Base-by-base conservation (phyloP, 1,140 invertebrate genomes). In the Armadillidium nasatum region DNA sequence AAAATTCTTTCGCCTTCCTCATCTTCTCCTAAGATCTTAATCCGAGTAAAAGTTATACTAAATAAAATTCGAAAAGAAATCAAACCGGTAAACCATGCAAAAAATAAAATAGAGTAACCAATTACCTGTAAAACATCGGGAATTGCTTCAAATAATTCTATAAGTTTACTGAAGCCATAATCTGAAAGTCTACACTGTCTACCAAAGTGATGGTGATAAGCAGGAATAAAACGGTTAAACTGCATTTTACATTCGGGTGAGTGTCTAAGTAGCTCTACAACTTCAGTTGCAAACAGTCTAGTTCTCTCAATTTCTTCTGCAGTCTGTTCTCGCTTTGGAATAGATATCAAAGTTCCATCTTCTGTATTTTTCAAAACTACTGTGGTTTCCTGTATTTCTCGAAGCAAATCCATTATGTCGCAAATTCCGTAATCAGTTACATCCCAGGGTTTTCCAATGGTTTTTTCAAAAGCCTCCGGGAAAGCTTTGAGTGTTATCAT, bases 191-290 rank as follows among this genome's bases (percentile, higher is more conserved):
- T 90, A 83, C 95, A 94, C 84, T 98, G 96, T 79, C 92, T 89
- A 4, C 93, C 93, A 84, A 95, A 98, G 84, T 97, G 94, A 82
- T 96, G 94, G 86, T 98, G 96, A 87, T 97, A 98, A 0, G 93
- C 90, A 11, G 95, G 94, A 33, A 97, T 94, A 83, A 98, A 98
- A 83, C 95, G 94, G 80, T 94, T 92, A 84, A 97, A 97, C 46
- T 91, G 85, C 88, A 97, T 94, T 23, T 89, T 89, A 82, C 92
- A 93, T 80, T 94, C 91, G 0, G 94, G 92, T 21, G 92, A 92
- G 83, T 94, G 92, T 77, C 91, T 89, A 7, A 98, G 87, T 3
- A 98, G 85, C 83, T 96, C 93, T 0, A 95, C 92, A 91, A 92
- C 90, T 84, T 94, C 91, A 6, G 86, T 81, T 22, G 89, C 88